phyloP scores from a whole-genome alignment of 1,140 invertebrate genomes.

The Drosophila sproati region DNA sequence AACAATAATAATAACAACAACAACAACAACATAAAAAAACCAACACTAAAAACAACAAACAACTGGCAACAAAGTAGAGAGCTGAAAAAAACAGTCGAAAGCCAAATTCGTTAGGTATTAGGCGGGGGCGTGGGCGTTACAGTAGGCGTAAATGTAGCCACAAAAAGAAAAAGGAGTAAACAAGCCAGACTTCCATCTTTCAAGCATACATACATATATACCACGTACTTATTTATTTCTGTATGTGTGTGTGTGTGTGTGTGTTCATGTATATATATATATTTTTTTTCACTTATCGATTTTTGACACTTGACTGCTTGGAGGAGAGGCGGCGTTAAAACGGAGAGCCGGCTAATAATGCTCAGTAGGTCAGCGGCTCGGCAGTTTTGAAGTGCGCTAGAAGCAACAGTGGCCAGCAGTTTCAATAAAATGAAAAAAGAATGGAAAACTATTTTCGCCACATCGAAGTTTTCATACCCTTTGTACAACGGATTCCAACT shows the following conservation, averaged over 20 bases:
- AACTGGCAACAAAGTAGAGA: not conserved
- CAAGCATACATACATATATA: not conserved
- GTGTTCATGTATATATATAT: not conserved
- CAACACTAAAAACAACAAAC: conserved; percentile 12
- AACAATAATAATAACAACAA: conserved; percentile 20
- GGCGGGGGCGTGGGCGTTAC: conserved; percentile 16
- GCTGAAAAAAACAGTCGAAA: conserved; percentile 32
- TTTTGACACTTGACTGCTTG: conserved; percentile 64
- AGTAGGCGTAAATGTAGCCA: not conserved
- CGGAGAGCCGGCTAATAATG: conserved; percentile 74
- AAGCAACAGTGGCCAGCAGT: conserved; percentile 73
- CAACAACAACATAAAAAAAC: conserved; percentile 9
- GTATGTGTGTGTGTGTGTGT: not conserved
- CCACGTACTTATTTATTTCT: not conserved
- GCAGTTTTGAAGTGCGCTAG: conserved; percentile 73
- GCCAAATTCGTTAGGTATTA: conserved; percentile 51
- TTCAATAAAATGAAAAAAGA: conserved; percentile 44
- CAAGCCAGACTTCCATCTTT: conserved; percentile 28
- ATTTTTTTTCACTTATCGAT: conserved; percentile 65
- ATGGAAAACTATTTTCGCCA: not conserved
- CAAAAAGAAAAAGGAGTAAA: conserved; percentile 36
- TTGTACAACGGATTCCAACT: too few species aligned
- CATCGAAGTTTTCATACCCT: not conserved
- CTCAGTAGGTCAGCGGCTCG: conserved; percentile 73
- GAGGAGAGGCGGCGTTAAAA: conserved; percentile 16